Percentiles rank a stretch among this genome's conserved stretches.
Conservation (phyloP, 1,140 invertebrate species). For the Helicoverpa armigera region DNA sequence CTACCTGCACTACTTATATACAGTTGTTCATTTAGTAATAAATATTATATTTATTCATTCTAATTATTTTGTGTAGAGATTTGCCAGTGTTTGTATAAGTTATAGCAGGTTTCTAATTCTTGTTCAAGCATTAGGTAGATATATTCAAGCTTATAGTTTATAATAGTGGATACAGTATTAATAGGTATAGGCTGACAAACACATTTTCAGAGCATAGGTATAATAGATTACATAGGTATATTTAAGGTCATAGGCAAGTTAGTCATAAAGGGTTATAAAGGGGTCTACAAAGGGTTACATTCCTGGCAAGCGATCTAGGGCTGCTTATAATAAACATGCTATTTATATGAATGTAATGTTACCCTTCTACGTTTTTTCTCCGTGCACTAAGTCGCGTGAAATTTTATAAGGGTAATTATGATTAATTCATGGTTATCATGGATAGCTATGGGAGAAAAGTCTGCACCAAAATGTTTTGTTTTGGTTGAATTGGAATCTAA, state of each 20-base stretch:
- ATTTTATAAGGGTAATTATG: conserved; percentile 49
- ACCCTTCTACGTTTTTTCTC: conserved; percentile 84
- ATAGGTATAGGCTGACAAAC: not conserved
- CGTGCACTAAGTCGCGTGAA: conserved; percentile 80
- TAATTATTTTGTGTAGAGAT: not conserved
- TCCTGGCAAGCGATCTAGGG: conserved; percentile 8
- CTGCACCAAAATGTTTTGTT: too few relatives aligned
- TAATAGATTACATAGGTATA: not conserved
- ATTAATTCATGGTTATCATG: not conserved
- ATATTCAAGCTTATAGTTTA: not conserved
- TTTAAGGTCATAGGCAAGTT: too few relatives aligned
- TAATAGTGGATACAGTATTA: not conserved
- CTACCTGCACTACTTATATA: conserved; percentile 5
- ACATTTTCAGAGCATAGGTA: not conserved
- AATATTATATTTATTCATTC: not conserved
- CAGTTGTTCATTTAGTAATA: not conserved
- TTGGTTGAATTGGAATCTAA: not conserved
- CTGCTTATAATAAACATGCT: conserved; percentile 7
- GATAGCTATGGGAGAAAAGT: too few relatives aligned
- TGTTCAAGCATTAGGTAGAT: too few relatives aligned
- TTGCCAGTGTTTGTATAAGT: not conserved
- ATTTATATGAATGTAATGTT: conserved; percentile 53
- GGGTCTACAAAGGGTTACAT: conserved; percentile 6
- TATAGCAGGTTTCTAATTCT: not conserved
- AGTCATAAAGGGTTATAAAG: not conserved